A percentile compares a stretch with the other conserved stretches of the same genome.
phyloP scores from a whole-genome alignment of 2,113 vertebrate genomes.

The Coracopsis vasa region DNA sequence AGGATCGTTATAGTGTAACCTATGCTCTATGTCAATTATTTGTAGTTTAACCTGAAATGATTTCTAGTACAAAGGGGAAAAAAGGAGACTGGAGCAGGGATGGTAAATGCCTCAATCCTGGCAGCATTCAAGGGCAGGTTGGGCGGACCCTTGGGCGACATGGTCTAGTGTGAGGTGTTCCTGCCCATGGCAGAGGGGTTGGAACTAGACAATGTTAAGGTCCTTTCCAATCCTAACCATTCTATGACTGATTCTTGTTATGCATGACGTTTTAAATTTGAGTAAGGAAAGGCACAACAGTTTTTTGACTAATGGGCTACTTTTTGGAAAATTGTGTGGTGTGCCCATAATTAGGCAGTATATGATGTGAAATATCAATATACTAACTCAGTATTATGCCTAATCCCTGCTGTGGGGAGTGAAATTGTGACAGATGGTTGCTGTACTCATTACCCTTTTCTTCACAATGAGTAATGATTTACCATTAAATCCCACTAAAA shows the following conservation, averaged over 20 bases:
- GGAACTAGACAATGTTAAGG: background rate
- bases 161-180: background rate
- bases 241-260: background rate
- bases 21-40: background rate
- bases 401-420: background rate
- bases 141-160: background rate
- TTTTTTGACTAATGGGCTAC: background rate
- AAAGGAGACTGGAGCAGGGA: background rate
- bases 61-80: background rate
- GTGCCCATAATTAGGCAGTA: background rate
- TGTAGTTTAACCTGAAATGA: background rate
- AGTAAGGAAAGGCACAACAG: background rate
- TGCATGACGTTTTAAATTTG: background rate
- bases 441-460: background rate
- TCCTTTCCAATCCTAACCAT: background rate
- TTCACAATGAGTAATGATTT: conserved; percentile 54
- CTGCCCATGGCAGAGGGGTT: background rate
- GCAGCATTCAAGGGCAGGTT: background rate
- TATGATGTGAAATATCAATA: background rate
- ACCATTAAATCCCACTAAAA: conserved; percentile 45
- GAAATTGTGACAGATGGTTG: conserved; percentile 47
- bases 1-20: accelerated
- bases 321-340: background rate
- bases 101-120: background rate
- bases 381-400: background rate